These are phyloP conservation scores for Pollimyrus isidori DNA, from an alignment of 2,113 vertebrate species.

Conservation along the genomic window DNA sequence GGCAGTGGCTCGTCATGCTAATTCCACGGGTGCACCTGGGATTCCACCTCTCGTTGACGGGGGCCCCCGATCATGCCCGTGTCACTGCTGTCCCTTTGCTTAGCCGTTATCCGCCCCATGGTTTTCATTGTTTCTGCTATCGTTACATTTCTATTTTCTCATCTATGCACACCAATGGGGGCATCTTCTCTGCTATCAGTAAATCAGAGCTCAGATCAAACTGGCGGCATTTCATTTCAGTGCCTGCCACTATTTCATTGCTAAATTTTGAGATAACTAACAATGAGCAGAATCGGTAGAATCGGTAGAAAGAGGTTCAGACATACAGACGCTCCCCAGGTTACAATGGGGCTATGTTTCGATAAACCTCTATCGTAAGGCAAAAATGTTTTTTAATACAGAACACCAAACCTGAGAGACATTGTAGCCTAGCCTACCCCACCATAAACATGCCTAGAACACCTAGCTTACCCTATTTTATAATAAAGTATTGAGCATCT, in stretches of 20 bases:
- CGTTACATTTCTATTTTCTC: too few relatives aligned
- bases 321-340: not conserved
- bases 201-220: not conserved
- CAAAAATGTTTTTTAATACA: not conserved
- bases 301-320: not conserved
- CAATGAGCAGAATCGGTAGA: not conserved
- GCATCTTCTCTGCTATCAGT: not conserved
- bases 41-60: not conserved
- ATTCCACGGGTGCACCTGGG: slow-evolving; percentile 8
- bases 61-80: not conserved
- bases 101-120: not conserved
- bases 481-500: not conserved
- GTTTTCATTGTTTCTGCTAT: not conserved
- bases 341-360: not conserved
- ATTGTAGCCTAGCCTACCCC: not conserved
- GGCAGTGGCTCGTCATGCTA: not conserved
- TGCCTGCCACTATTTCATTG: not conserved
- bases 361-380: not conserved
- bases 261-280: not conserved
- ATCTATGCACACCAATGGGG: not conserved
- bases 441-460: not conserved
- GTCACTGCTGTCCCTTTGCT: not conserved
- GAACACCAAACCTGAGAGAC: not conserved
- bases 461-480: not conserved
- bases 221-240: not conserved